A percentile compares a stretch with the other conserved stretches of the same genome.
phyloP scores from a whole-genome alignment of 2,888 invertebrate genomes.

The Thyatira batis region DNA sequence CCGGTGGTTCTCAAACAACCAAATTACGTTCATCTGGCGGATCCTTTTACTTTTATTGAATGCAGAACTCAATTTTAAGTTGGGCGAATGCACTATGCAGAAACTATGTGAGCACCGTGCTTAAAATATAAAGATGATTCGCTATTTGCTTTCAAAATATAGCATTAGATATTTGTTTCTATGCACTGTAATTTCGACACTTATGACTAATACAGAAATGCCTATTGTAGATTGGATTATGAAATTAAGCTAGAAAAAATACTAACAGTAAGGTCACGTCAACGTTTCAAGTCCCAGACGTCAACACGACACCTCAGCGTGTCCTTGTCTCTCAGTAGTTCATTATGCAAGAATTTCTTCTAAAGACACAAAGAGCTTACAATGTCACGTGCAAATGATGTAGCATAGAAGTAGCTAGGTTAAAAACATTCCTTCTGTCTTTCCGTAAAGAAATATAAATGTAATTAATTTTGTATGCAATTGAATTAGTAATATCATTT shows the following conservation, averaged over 20 bases:
- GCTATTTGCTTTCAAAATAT: too few species aligned
- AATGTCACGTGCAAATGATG: conserved; percentile 13
- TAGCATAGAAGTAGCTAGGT: not conserved
- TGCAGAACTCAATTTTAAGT: not conserved
- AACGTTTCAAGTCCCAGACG: not conserved
- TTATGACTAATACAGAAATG: too few species aligned
- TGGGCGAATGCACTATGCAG: not conserved
- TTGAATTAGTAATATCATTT: too few species aligned
- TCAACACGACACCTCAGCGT: not conserved
- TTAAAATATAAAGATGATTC: too few species aligned
- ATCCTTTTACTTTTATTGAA: not conserved
- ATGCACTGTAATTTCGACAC: too few species aligned
- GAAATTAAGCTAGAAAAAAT: not conserved
- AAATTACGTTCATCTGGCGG: conserved; percentile 22
- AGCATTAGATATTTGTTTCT: too few species aligned
- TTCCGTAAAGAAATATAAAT: too few species aligned
- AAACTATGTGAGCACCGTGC: too few species aligned
- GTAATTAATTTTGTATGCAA: too few species aligned
- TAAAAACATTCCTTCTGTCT: not conserved
- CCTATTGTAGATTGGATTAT: not conserved
- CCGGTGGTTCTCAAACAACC: conserved; percentile 29
- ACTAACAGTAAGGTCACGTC: not conserved
- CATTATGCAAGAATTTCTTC: conserved; percentile 36
- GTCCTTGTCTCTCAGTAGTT: conserved; percentile 10
- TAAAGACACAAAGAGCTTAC: conserved; percentile 21